A percentile compares a stretch with the other conserved stretches of the same genome.
Evolutionary conservation across 2,888 invertebrate genomes (phyloP).

Genomic region (Cryptophagus acutangulus): DNA sequence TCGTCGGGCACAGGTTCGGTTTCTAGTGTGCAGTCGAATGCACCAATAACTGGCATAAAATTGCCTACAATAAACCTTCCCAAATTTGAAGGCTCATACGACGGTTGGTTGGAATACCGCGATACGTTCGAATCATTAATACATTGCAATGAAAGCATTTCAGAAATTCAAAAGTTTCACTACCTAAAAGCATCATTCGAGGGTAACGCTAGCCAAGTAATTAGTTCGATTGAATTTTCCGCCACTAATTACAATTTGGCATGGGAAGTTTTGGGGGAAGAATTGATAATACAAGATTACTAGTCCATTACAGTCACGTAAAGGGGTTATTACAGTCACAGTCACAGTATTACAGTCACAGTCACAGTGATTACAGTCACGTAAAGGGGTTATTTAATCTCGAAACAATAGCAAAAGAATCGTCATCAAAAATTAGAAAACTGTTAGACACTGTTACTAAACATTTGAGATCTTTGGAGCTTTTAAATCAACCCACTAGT

Average conservation of each 20-base stretch:
- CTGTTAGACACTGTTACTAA: constrained; percentile 14
- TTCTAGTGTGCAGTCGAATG: too few species aligned
- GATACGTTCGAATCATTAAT: constrained; percentile 1
- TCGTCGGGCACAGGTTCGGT: too few species aligned
- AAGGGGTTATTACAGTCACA: too few species aligned
- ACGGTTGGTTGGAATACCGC: background rate
- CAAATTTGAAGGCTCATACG: background rate
- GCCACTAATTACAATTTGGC: constrained; percentile 7
- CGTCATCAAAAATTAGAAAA: constrained; percentile 10
- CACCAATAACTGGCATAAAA: too few species aligned
- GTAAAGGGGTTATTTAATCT: constrained; percentile 16
- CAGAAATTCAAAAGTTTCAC: constrained; percentile 6
- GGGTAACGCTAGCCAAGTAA: constrained; percentile 2
- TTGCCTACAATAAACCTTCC: constrained; percentile 1
- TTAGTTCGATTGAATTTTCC: constrained; percentile 1
- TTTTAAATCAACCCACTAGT: constrained; percentile 9
- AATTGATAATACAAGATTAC: constrained; percentile 1
- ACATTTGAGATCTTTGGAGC: constrained; percentile 14
- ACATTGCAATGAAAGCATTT: constrained; percentile 1
- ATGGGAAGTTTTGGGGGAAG: constrained; percentile 7
- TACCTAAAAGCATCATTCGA: constrained; percentile 8
- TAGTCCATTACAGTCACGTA: background rate
- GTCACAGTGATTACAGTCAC: too few species aligned
- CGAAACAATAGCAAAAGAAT: constrained; percentile 8
- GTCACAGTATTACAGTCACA: too few species aligned